Evolutionary conservation across 1,140 invertebrate genomes (phyloP).

Genomic region (Drosophila neocordata): DNA sequence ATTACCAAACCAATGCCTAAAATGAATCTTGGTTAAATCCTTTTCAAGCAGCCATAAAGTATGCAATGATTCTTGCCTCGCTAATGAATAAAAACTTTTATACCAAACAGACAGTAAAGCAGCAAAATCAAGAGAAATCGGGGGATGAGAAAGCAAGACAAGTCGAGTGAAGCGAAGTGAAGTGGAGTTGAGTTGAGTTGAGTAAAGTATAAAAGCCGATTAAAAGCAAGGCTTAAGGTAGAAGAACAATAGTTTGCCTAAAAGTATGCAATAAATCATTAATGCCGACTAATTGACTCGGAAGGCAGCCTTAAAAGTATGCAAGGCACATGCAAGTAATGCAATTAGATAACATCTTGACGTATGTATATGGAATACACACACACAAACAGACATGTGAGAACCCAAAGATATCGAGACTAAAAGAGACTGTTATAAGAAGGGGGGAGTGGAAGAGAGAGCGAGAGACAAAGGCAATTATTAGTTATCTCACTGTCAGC

Average conservation of each 20-base stretch:
- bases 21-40: slow-evolving; percentile 20
- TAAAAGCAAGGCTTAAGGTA: slow-evolving; percentile 27
- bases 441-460: slow-evolving; percentile 1
- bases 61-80: slow-evolving; percentile 20
- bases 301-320: slow-evolving; percentile 53
- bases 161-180: not conserved
- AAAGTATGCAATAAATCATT: slow-evolving; percentile 54
- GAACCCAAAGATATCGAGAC: not conserved
- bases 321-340: slow-evolving; percentile 46
- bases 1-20: slow-evolving; percentile 25
- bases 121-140: not conserved
- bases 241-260: slow-evolving; percentile 14
- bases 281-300: slow-evolving; percentile 57
- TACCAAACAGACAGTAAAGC: not conserved
- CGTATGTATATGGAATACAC: slow-evolving; percentile 23
- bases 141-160: not conserved
- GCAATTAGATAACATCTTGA: slow-evolving; percentile 54
- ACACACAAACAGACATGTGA: not conserved
- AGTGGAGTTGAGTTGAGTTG: not conserved
- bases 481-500: slow-evolving; percentile 27
- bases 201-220: slow-evolving; percentile 43
- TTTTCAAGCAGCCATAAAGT: slow-evolving; percentile 19
- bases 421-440: not conserved
- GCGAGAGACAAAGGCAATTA: slow-evolving; percentile 58
- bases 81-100: slow-evolving; percentile 14